A percentile compares a stretch with the other conserved stretches of the same genome.
Evolutionary conservation across 2,888 invertebrate species (phyloP).

Genomic region (Saturnia pavonia): DNA sequence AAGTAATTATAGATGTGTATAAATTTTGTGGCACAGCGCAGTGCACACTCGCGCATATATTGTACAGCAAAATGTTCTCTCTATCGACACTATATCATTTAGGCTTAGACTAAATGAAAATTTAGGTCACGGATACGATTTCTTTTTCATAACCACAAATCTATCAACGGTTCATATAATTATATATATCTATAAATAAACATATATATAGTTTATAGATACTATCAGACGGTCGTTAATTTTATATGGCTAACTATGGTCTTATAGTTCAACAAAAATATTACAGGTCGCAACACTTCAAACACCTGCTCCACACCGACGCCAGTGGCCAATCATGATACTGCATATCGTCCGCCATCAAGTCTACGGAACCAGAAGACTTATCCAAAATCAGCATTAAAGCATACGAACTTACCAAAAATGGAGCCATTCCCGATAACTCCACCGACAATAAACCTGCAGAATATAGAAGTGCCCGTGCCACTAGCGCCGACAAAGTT

Average conservation of each 20-base stretch:
- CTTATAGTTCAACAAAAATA: not conserved
- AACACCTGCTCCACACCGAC: constrained; percentile 70
- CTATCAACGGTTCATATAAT: not conserved
- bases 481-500: constrained; percentile 73
- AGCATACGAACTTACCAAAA: constrained; percentile 66
- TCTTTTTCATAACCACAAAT: not conserved
- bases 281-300: constrained; percentile 77
- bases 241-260: not conserved
- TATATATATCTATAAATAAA: not conserved
- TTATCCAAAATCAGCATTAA: constrained; percentile 72
- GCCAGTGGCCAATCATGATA: constrained; percentile 74
- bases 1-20: not conserved
- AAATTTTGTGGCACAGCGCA: not conserved
- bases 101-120: too few species aligned
- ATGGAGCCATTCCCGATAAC: constrained; percentile 76
- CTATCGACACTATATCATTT: constrained; percentile 1
- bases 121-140: not conserved
- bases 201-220: too few species aligned
- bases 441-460: constrained; percentile 59
- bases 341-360: constrained; percentile 76
- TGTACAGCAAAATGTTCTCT: not conserved
- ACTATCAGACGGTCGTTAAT: too few species aligned
- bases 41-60: not conserved
- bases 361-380: constrained; percentile 74
- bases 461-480: constrained; percentile 62